A percentile compares a stretch with the other conserved stretches of the same genome.
These are phyloP conservation scores for Turdus rufiventris DNA, from an alignment of 2,113 vertebrate genomes.

Conservation along the genomic window DNA sequence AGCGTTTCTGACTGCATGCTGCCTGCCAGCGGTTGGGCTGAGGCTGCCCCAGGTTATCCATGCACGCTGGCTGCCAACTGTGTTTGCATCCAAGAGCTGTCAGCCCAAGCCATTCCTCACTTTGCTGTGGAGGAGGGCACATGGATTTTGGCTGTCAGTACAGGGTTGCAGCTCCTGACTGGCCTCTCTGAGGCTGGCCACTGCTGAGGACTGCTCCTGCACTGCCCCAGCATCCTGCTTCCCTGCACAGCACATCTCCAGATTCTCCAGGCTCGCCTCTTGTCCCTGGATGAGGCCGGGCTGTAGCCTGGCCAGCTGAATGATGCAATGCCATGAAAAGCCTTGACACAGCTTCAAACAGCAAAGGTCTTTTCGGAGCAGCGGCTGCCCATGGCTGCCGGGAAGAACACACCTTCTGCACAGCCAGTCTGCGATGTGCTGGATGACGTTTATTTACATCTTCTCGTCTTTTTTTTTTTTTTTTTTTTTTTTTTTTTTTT, in stretches of 20 bases:
- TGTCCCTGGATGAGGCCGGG: neutral
- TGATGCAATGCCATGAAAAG: slow-evolving; percentile 25
- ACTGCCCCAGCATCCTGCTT: neutral
- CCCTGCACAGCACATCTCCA: neutral
- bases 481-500: neutral
- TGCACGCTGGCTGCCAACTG: accelerated
- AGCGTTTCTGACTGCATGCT: accelerated
- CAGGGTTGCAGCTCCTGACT: neutral
- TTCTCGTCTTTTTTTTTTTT: neutral
- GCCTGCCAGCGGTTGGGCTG: accelerated
- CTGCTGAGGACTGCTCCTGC: neutral
- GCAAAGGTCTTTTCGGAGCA: neutral
- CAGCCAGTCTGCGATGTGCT: neutral
- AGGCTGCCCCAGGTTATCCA: neutral
- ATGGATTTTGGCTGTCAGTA: neutral
- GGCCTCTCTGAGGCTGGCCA: neutral
- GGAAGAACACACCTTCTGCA: neutral
- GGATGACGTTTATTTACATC: slow-evolving; percentile 25
- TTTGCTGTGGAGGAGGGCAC: neutral
- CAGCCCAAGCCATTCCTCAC: neutral
- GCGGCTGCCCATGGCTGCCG: neutral
- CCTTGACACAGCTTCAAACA: slow-evolving; percentile 21
- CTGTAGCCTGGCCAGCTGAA: slow-evolving; percentile 15
- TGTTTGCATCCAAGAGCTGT: neutral
- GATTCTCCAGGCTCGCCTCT: neutral